phyloP scores from a whole-genome alignment of 2,113 vertebrate genomes.

The Serinus canaria region DNA sequence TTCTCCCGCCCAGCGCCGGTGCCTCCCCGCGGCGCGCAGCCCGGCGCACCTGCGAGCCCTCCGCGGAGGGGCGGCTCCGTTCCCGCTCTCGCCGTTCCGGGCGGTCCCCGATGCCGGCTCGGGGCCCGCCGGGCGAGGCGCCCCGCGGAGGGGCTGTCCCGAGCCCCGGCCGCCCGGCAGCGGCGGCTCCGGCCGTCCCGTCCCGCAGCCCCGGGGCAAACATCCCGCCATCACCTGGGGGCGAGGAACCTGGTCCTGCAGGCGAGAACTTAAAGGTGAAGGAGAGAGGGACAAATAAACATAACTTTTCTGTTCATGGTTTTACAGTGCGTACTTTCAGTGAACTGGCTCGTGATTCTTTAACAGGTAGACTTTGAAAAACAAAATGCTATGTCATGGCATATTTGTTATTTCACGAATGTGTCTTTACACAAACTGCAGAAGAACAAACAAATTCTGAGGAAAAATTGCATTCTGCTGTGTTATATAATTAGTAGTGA shows the following conservation, averaged over 20 bases:
- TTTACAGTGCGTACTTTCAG: not conserved
- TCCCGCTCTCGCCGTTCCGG: not conserved
- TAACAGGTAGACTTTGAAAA: not conserved
- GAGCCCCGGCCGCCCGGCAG: not conserved
- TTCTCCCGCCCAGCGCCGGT: not conserved
- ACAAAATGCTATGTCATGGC: not conserved
- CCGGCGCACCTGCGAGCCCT: not conserved
- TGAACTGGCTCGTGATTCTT: not conserved
- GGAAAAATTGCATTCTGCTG: not conserved
- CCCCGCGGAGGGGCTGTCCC: not conserved
- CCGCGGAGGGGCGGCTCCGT: not conserved
- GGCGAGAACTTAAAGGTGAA: not conserved
- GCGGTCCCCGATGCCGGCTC: not conserved
- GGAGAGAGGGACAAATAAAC: not conserved
- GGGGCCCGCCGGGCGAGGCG: not conserved
- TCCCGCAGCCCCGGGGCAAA: not conserved
- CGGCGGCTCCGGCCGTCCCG: too few species aligned
- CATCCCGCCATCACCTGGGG: not conserved
- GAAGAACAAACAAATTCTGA: not conserved
- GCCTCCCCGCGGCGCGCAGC: not conserved
- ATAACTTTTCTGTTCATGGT: rapidly evolving
- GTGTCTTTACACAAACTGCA: not conserved
- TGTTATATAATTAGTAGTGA: not conserved
- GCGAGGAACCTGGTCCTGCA: not conserved
- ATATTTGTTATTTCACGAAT: rapidly evolving